phyloP scores from a whole-genome alignment of 2,888 invertebrate genomes.

The Crematogaster levior region DNA sequence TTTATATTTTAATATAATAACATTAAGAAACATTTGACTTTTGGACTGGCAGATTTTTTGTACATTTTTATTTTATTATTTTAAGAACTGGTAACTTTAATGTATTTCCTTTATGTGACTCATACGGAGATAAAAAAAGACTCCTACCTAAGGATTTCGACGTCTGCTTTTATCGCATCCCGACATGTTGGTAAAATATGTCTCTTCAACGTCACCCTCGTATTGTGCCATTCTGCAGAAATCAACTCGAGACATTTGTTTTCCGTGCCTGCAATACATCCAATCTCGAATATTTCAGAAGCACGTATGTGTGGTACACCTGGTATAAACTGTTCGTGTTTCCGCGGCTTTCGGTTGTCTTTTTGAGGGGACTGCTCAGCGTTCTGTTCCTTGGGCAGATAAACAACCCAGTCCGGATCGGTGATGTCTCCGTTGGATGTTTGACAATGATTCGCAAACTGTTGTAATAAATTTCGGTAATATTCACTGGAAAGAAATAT shows the following conservation, averaged over 20 bases:
- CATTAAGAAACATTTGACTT: neutral
- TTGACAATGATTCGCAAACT: constrained; percentile 79
- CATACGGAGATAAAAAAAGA: neutral
- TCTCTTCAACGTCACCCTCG: constrained; percentile 77
- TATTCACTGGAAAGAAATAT: constrained; percentile 75
- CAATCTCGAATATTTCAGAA: constrained; percentile 80
- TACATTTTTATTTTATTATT: neutral
- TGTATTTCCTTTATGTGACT: neutral
- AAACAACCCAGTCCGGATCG: constrained; percentile 29
- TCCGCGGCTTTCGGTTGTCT: constrained; percentile 50
- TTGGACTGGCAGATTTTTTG: neutral
- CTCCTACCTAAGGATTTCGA: constrained; percentile 77
- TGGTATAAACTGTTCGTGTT: constrained; percentile 48
- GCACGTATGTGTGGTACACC: constrained; percentile 76
- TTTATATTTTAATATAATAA: neutral
- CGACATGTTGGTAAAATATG: constrained; percentile 77
- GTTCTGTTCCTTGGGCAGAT: constrained; percentile 69
- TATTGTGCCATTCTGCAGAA: constrained; percentile 81
- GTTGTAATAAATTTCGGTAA: constrained; percentile 79
- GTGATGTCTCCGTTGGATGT: constrained; percentile 52
- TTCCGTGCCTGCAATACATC: constrained; percentile 80
- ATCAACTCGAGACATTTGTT: constrained; percentile 79
- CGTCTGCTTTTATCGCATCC: constrained; percentile 77
- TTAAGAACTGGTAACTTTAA: neutral
- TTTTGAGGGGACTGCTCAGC: constrained; percentile 70